Base-by-base conservation (phyloP, 2,113 vertebrate species). In the Pluvianellus socialis region DNA sequence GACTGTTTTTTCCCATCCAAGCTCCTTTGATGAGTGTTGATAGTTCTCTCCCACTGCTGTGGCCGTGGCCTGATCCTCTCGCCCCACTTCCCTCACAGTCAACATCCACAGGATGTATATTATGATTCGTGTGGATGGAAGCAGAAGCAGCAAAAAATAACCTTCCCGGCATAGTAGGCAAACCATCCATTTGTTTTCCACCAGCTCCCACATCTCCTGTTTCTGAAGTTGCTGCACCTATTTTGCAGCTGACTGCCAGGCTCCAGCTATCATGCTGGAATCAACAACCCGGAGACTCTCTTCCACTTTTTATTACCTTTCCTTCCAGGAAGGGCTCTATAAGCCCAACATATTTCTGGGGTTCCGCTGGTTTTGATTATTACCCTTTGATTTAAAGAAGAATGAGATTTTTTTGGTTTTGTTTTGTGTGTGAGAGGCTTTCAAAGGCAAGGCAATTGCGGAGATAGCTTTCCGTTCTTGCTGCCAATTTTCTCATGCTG, bases 121-220 rank as follows among this genome's bases (percentile, higher is more conserved):
- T 94, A 72, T 91, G 87, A 85, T 95, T 89, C 12, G 5, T 93
- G 86, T 83, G 86, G 94, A 96, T 91, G 89, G 90, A 92, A 92
- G 88, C 42, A 95, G 92, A 89, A 91, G 88, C 66, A 84, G 92
- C 84, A 94, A 95, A 96, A 96, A 94, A 97, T 95, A 95, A 95
- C 89, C 86, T 92, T 94, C 91, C 49, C 84, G 86, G 95, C 74
- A 79, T 66, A 91, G 84, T 6, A 96, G 92, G 87, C 91, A 94
- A 97, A 94, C 62, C 80, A 87, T 96, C 95, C 94, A 91, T 97
- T 88, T 96, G 94, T 89, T 98, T 98, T 98, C 98, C 97, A 95
- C 97, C 92, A 96, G 93, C 96, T 98, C 98, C 98, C 98, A 98
- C 98, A 98, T 98, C 98, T 98, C 98, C 98, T 98, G 98, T 98